Evolutionary conservation across 2,888 invertebrate genomes (phyloP).

Genomic region (Conistra vaccinii): DNA sequence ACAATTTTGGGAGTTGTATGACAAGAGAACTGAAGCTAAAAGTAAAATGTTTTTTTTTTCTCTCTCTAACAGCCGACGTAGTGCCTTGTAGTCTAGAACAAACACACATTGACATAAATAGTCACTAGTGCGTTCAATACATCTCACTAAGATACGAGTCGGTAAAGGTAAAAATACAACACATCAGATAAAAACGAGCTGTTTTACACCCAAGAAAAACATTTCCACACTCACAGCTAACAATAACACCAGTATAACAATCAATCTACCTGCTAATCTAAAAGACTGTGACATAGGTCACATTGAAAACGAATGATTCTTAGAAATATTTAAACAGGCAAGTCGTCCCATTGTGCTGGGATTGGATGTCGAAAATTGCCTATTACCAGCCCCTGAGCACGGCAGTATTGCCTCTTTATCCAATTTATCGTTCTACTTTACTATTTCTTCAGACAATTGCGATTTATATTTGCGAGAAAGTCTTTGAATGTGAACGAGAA

Average conservation of each 20-base stretch:
- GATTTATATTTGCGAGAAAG: conserved; percentile 71
- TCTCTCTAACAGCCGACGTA: neutral
- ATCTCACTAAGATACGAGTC: neutral
- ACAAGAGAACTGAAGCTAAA: neutral
- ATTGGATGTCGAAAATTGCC: conserved; percentile 89
- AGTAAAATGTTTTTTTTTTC: neutral
- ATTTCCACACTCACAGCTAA: conserved; percentile 4
- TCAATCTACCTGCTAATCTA: conserved; percentile 52
- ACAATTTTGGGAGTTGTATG: neutral
- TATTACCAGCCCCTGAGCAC: conserved; percentile 85
- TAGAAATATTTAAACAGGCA: conserved; percentile 84
- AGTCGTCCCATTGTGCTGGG: conserved; percentile 78
- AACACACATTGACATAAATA: neutral
- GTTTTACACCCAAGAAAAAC: neutral
- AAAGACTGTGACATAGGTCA: conserved; percentile 56
- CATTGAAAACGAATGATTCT: conserved; percentile 66
- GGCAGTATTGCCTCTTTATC: conserved; percentile 87
- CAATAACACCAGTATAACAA: conserved; percentile 40
- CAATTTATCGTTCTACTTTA: conserved; percentile 86
- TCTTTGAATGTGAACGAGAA: conserved; percentile 63
- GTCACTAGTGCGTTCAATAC: neutral
- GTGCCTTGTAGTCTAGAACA: neutral
- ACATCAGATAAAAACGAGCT: neutral
- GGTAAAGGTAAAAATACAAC: neutral
- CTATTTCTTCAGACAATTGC: conserved; percentile 80